Evolutionary conservation across 1,140 invertebrate species (phyloP).

Genomic region (Phymastichus coffea): DNA sequence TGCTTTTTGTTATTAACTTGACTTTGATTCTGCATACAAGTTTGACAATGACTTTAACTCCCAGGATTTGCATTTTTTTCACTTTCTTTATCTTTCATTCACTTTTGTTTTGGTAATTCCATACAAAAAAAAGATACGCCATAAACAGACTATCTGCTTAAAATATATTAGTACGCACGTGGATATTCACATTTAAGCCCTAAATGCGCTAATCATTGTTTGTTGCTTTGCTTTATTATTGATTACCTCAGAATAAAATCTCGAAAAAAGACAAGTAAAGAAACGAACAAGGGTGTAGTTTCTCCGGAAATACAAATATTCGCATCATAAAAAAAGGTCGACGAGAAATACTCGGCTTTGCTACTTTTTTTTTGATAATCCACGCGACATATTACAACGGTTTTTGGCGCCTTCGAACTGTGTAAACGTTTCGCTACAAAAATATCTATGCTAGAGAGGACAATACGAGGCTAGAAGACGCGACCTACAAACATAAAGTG

Average conservation of each 20-base stretch:
- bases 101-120: neutral
- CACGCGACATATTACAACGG: no score
- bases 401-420: no score
- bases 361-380: neutral
- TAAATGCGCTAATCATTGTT: neutral
- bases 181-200: neutral
- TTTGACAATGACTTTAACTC: constrained; percentile 17
- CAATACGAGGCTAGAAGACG: constrained; percentile 9
- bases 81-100: constrained; percentile 1
- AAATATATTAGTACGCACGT: constrained; percentile 9
- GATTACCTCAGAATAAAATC: constrained; percentile 3
- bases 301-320: constrained; percentile 1
- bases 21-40: constrained; percentile 25
- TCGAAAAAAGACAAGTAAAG: constrained; percentile 10
- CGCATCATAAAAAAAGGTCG: constrained; percentile 11
- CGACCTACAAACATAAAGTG: constrained; percentile 20
- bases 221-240: constrained; percentile 5
- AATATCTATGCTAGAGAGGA: constrained; percentile 30
- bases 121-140: constrained; percentile 3
- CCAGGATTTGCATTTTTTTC: constrained; percentile 7
- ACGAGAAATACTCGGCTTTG: constrained; percentile 22
- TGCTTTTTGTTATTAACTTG: constrained; percentile 20
- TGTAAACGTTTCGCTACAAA: constrained; percentile 26
- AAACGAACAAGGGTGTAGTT: constrained; percentile 10
- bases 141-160: no score